Evolutionary conservation across 2,888 invertebrate species (phyloP).

Genomic region (Ectemnius continuus): DNA sequence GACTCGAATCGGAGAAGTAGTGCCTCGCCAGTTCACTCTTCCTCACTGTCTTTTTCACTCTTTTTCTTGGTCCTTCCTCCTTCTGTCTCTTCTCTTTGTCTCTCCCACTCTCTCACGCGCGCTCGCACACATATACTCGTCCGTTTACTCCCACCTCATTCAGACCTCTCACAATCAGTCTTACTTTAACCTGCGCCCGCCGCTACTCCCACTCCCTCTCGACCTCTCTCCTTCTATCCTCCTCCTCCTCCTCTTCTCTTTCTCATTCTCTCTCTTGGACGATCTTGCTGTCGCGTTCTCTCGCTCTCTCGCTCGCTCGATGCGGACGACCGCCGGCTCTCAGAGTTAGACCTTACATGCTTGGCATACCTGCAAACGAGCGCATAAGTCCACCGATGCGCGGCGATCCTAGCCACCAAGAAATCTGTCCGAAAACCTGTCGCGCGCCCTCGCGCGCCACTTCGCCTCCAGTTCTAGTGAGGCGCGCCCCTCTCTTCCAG

Average conservation of each 20-base stretch:
- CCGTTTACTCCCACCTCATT: slow-evolving; percentile 17
- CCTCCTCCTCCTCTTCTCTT: background rate
- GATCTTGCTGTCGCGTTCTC: slow-evolving; percentile 19
- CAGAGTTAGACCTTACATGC: slow-evolving; percentile 63
- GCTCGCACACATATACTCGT: background rate
- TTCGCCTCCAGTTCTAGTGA: no score
- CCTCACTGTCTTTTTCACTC: slow-evolving; percentile 13
- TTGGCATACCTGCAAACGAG: slow-evolving; percentile 63
- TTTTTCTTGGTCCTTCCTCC: slow-evolving; percentile 27
- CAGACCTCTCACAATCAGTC: slow-evolving; percentile 9
- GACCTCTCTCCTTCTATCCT: slow-evolving; percentile 1
- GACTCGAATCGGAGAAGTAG: slow-evolving; percentile 45
- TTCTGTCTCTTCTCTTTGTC: slow-evolving; percentile 19
- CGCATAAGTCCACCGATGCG: slow-evolving; percentile 55
- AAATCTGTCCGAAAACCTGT: slow-evolving; percentile 48
- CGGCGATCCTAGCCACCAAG: slow-evolving; percentile 40
- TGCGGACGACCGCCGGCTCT: slow-evolving; percentile 47
- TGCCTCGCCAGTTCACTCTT: slow-evolving; percentile 27
- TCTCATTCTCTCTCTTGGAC: background rate
- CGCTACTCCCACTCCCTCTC: slow-evolving; percentile 8
- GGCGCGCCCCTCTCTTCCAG: no score
- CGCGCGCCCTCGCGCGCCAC: background rate
- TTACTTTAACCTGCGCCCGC: no score
- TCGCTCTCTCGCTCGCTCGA: slow-evolving; percentile 61
- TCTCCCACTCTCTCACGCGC: slow-evolving; percentile 14